These are phyloP conservation scores for Harpegnathos saltator DNA, from an alignment of 1,140 invertebrate species.

Conservation along the genomic window DNA sequence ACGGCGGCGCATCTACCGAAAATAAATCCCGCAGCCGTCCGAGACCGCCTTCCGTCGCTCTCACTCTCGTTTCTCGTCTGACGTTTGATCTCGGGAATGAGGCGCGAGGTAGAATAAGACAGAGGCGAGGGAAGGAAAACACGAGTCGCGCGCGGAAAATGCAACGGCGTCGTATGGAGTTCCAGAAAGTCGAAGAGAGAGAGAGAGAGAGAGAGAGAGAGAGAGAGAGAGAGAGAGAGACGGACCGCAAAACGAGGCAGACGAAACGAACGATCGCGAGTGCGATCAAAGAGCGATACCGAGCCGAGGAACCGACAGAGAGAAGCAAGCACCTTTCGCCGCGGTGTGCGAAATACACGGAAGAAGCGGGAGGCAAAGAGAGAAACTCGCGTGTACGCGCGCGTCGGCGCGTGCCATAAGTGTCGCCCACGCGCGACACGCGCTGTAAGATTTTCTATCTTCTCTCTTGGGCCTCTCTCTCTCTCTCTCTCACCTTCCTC, in stretches of 20 bases:
- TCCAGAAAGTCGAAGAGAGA: no score
- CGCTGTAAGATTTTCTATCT: constrained; percentile 36
- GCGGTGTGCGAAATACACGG: not conserved
- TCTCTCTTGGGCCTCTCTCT: not conserved
- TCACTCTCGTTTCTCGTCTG: not conserved
- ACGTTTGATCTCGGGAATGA: not conserved
- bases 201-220: no score
- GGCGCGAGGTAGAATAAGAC: not conserved
- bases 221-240: no score
- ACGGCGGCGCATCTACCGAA: no score
- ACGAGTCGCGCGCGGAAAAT: constrained; percentile 8
- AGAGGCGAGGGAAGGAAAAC: not conserved
- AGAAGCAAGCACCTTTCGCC: constrained; percentile 46
- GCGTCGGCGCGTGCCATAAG: constrained; percentile 69
- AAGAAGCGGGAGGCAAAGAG: not conserved
- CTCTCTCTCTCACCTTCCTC: not conserved
- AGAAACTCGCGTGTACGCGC: constrained; percentile 35
- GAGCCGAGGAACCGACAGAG: constrained; percentile 26
- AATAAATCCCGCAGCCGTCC: no score
- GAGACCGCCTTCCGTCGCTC: no score
- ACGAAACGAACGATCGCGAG: constrained; percentile 18
- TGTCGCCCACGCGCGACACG: constrained; percentile 61
- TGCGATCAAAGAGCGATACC: constrained; percentile 22
- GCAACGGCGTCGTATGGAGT: constrained; percentile 7
- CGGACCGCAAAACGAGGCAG: constrained; percentile 30